phyloP scores from a whole-genome alignment of 2,113 vertebrate genomes.

The Plectropomus leopardus region DNA sequence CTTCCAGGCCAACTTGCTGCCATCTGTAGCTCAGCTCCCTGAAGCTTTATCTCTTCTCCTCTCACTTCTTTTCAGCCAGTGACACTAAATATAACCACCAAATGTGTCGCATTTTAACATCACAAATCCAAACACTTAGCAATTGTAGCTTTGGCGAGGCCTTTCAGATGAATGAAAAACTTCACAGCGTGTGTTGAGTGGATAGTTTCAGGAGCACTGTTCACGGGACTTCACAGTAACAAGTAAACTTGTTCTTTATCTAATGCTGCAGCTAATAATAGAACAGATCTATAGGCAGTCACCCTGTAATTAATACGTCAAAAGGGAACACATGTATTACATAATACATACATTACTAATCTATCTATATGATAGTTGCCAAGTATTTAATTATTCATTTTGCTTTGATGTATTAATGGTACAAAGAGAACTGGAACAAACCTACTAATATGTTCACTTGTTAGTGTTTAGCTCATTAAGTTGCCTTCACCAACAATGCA shows the following conservation, averaged over 20 bases:
- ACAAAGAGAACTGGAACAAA: neutral
- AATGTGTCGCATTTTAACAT: constrained; percentile 36
- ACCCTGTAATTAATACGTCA: neutral
- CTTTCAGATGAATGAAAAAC: neutral
- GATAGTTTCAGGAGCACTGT: neutral
- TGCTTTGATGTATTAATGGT: neutral
- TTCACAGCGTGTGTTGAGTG: neutral
- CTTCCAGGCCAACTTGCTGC: constrained; percentile 79
- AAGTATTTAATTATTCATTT: constrained; percentile 4
- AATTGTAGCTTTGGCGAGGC: constrained; percentile 6
- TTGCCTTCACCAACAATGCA: neutral
- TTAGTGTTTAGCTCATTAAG: constrained; percentile 8
- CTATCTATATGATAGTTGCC: neutral
- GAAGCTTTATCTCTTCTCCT: constrained; percentile 59
- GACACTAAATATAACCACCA: constrained; percentile 50
- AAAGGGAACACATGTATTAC: neutral
- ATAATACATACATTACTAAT: neutral
- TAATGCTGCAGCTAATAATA: neutral
- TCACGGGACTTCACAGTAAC: neutral
- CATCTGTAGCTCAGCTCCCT: constrained; percentile 79
- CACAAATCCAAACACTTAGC: neutral
- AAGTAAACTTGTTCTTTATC: neutral
- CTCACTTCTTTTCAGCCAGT: constrained; percentile 17
- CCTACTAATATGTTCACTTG: neutral
- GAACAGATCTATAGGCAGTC: neutral